Conservation (phyloP, 2,113 vertebrate genomes). For the Pristiophorus japonicus region DNA sequence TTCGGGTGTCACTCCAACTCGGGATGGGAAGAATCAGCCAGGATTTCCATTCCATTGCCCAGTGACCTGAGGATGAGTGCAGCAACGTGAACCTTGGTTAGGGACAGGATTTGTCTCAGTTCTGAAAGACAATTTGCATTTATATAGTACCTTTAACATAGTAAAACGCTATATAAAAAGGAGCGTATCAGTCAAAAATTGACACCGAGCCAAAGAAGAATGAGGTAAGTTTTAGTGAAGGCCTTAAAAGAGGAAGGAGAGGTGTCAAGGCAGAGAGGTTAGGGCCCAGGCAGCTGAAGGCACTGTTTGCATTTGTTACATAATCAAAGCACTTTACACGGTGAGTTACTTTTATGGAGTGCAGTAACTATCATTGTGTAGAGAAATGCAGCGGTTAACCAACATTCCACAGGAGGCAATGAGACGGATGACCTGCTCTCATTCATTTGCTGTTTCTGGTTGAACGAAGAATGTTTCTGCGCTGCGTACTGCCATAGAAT, state of each 20-base stretch:
- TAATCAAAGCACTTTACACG: background rate
- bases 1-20: background rate
- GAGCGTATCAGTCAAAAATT: background rate
- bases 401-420: background rate
- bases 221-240: background rate
- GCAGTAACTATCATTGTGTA: background rate
- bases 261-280: background rate
- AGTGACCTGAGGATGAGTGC: background rate
- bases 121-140: background rate
- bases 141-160: background rate
- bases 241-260: background rate
- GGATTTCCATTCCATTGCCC: background rate
- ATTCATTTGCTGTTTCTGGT: background rate
- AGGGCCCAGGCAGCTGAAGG: background rate
- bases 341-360: background rate
- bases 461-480: background rate
- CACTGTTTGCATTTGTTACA: background rate
- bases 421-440: background rate
- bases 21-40: background rate
- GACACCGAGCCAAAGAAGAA: background rate
- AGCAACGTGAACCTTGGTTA: background rate
- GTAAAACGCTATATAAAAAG: background rate
- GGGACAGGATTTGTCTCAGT: background rate
- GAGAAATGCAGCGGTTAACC: background rate
- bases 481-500: background rate